A percentile compares a stretch with the other conserved stretches of the same genome.
phyloP scores from a whole-genome alignment of 2,888 invertebrate species.

The Helicoverpa assulta region DNA sequence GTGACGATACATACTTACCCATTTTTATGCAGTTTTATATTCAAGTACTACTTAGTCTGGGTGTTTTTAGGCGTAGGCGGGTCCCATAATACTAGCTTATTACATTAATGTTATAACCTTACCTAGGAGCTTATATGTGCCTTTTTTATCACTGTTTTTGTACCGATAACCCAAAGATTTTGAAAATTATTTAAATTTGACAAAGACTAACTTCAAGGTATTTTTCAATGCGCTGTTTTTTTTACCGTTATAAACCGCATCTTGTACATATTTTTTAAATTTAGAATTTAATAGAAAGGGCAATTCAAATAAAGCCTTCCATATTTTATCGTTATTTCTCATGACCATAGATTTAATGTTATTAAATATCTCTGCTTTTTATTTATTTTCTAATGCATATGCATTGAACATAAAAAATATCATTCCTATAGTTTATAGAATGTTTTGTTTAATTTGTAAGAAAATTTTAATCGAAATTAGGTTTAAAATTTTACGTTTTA shows the following conservation, averaged over 20 bases:
- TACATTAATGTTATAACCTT: slow-evolving; percentile 42
- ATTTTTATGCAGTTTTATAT: slow-evolving; percentile 29
- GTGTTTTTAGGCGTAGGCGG: slow-evolving; percentile 38
- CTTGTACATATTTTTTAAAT: slow-evolving; percentile 26
- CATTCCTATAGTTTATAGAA: slow-evolving; percentile 78
- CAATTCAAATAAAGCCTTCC: slow-evolving; percentile 13
- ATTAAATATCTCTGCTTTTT: slow-evolving; percentile 33
- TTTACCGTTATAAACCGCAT: slow-evolving; percentile 12
- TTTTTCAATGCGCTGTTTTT: slow-evolving; percentile 28
- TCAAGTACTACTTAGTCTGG: slow-evolving; percentile 30
- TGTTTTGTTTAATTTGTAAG: slow-evolving; percentile 66
- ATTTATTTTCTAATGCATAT: slow-evolving; percentile 50
- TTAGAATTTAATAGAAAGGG: slow-evolving; percentile 5
- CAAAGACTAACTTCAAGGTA: slow-evolving; percentile 34
- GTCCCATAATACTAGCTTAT: slow-evolving; percentile 38
- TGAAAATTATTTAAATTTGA: slow-evolving; percentile 25
- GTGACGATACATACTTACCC: slow-evolving; percentile 18
- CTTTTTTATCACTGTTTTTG: slow-evolving; percentile 50
- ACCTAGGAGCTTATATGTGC: slow-evolving; percentile 58
- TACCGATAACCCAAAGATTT: slow-evolving; percentile 63
- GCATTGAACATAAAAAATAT: slow-evolving; percentile 64
- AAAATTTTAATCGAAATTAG: slow-evolving; percentile 58
- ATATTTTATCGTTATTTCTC: slow-evolving; percentile 30
- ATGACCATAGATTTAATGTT: slow-evolving; percentile 43
- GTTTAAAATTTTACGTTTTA: slow-evolving; percentile 42